phyloP scores from a whole-genome alignment of 1,140 invertebrate species.

The Trichogramma pretiosum region DNA sequence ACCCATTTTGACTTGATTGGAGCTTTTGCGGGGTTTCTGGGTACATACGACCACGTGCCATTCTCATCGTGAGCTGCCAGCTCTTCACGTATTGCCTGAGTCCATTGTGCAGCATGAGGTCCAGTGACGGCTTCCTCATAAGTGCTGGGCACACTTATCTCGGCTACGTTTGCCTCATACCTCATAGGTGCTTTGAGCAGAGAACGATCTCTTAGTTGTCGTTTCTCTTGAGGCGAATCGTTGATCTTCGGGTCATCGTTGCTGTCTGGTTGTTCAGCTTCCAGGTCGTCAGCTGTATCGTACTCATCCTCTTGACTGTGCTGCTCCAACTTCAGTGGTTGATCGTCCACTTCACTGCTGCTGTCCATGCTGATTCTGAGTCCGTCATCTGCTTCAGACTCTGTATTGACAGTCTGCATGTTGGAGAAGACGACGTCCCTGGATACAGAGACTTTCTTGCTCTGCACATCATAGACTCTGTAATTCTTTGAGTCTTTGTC shows the following conservation, averaged over 20 bases:
- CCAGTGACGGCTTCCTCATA: neutral
- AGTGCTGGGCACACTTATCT: neutral
- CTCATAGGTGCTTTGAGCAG: neutral
- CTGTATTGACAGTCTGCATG: too few species aligned
- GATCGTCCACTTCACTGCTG: too few species aligned
- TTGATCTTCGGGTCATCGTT: neutral
- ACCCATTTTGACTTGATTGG: neutral
- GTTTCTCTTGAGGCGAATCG: neutral
- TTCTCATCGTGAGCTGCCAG: neutral
- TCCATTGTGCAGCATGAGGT: neutral
- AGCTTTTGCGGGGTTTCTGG: neutral
- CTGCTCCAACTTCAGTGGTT: too few species aligned
- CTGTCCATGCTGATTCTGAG: too few species aligned
- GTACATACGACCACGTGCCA: neutral
- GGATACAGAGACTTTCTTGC: neutral
- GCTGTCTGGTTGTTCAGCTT: too few species aligned
- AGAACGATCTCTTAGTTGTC: neutral
- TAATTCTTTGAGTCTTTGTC: slow-evolving; percentile 33
- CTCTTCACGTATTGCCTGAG: neutral
- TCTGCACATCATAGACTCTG: slow-evolving; percentile 22
- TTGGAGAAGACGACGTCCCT: slow-evolving; percentile 20
- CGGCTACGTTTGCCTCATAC: neutral
- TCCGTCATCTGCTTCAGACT: too few species aligned
- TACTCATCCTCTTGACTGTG: too few species aligned
- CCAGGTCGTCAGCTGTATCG: too few species aligned